Conservation (phyloP, 2,888 invertebrate species). For the Leptogaster cylindrica region DNA sequence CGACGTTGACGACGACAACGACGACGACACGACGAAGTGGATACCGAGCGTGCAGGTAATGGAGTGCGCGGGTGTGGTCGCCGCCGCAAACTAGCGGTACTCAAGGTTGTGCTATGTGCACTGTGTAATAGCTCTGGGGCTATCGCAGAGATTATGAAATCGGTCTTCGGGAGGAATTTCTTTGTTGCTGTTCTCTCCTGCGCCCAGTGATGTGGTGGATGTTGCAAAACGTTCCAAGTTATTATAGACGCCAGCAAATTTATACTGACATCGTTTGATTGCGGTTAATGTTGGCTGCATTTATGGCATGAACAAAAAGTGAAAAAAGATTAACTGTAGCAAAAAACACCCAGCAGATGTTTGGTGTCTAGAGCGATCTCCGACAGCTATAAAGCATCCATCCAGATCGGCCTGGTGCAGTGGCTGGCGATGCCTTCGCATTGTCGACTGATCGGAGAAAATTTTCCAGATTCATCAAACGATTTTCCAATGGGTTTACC, state of each 20-base stretch:
- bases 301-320: slow-evolving; percentile 27
- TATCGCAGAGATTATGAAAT: slow-evolving; percentile 50
- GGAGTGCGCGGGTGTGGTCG: slow-evolving; percentile 63
- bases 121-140: slow-evolving; percentile 46
- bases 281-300: slow-evolving; percentile 42
- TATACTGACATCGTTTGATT: slow-evolving; percentile 47
- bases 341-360: slow-evolving; percentile 38
- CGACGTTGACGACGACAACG: slow-evolving; percentile 36
- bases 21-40: slow-evolving; percentile 26
- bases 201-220: slow-evolving; percentile 41
- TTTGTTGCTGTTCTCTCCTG: slow-evolving; percentile 49
- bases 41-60: slow-evolving; percentile 53
- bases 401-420: too few relatives aligned
- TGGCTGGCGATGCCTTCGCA: too few relatives aligned
- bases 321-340: slow-evolving; percentile 25
- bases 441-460: too few relatives aligned
- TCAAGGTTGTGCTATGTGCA: slow-evolving; percentile 56
- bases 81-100: slow-evolving; percentile 56
- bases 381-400: too few relatives aligned
- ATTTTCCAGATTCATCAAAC: too few relatives aligned
- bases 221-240: slow-evolving; percentile 46
- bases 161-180: slow-evolving; percentile 52
- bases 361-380: slow-evolving; percentile 23
- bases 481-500: too few relatives aligned
- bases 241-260: slow-evolving; percentile 48